Evolutionary conservation across 2,888 invertebrate genomes (phyloP).

Genomic region (Sinopyrophorus schimmeli): DNA sequence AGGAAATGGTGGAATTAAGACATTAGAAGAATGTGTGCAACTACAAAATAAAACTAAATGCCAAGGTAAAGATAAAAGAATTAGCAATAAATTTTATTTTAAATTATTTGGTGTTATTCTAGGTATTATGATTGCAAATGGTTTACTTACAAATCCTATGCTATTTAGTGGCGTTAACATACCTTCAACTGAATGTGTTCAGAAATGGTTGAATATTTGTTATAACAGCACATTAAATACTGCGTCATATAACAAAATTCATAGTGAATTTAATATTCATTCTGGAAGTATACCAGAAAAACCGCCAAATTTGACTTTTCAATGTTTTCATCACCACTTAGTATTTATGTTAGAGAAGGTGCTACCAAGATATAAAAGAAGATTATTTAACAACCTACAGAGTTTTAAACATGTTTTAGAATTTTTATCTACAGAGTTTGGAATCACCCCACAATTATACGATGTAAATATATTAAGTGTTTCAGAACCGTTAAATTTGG

Average conservation of each 20-base stretch:
- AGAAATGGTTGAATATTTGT: slow-evolving; percentile 78
- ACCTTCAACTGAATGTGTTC: slow-evolving; percentile 78
- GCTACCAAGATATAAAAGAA: slow-evolving; percentile 71
- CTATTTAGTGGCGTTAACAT: slow-evolving; percentile 73
- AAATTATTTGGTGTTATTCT: slow-evolving; percentile 19
- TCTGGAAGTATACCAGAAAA: slow-evolving; percentile 52
- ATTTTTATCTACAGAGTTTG: slow-evolving; percentile 67
- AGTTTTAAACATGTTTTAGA: slow-evolving; percentile 69
- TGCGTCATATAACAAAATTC: slow-evolving; percentile 32
- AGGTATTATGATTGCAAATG: slow-evolving; percentile 91
- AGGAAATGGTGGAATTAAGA: slow-evolving; percentile 89
- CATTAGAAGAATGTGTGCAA: slow-evolving; percentile 68
- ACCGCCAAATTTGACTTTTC: slow-evolving; percentile 69
- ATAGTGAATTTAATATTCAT: slow-evolving; percentile 1
- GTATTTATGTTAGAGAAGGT: slow-evolving; percentile 92
- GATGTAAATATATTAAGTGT: slow-evolving; percentile 40
- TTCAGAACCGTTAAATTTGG: slow-evolving; percentile 36
- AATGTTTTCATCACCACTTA: slow-evolving; percentile 93
- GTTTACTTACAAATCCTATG: slow-evolving; percentile 87
- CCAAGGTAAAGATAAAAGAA: slow-evolving; percentile 63
- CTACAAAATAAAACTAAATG: slow-evolving; percentile 71
- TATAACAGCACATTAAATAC: slow-evolving; percentile 55
- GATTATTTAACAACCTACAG: slow-evolving; percentile 77
- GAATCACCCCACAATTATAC: slow-evolving; percentile 53
- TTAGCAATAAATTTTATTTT: slow-evolving; percentile 9